These are phyloP conservation scores for Numida meleagris DNA, from an alignment of 2,113 vertebrate genomes.

Conservation along the genomic window DNA sequence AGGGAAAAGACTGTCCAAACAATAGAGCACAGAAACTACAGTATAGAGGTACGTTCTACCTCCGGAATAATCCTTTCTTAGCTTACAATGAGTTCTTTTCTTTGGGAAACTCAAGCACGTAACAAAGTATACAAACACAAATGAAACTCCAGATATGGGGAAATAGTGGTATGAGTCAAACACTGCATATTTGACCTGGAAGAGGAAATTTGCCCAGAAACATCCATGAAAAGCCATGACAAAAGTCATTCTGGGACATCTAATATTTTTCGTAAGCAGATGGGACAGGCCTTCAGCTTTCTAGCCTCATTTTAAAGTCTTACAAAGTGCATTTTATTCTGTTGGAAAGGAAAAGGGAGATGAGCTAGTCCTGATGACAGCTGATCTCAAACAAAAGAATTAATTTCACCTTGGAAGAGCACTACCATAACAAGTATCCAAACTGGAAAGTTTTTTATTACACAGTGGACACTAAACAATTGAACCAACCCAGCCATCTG, in stretches of 20 bases:
- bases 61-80: not conserved
- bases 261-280: not conserved
- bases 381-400: not conserved
- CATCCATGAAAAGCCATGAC: not conserved
- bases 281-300: not conserved
- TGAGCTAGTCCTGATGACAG: not conserved
- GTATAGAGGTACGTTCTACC: constrained; percentile 88
- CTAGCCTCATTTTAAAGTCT: constrained; percentile 17
- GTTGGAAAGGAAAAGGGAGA: not conserved
- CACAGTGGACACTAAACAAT: not conserved
- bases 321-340: not conserved
- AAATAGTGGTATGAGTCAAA: not conserved
- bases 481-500: not conserved
- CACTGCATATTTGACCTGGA: not conserved
- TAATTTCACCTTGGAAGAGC: not conserved
- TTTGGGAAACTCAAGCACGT: not conserved
- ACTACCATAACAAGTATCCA: not conserved
- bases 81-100: not conserved
- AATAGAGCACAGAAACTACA: constrained; percentile 98
- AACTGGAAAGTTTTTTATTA: not conserved
- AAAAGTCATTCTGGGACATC: not conserved
- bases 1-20: constrained; percentile 98
- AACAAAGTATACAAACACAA: not conserved
- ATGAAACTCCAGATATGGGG: not conserved
- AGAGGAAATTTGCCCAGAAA: not conserved